phyloP scores from a whole-genome alignment of 2,113 vertebrate species.

The Caranx ignobilis region DNA sequence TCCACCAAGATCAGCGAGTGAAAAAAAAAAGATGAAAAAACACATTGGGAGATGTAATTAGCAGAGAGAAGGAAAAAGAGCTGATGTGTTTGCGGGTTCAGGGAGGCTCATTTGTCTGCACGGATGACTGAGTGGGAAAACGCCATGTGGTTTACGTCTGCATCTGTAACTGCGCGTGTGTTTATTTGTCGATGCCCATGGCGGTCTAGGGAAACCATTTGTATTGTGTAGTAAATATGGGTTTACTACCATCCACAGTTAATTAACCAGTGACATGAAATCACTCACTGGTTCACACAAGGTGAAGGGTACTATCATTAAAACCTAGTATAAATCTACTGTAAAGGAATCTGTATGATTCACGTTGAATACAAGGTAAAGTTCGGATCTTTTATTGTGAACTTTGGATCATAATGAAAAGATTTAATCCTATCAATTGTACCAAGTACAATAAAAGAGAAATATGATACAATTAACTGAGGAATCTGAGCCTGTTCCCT shows the following conservation, averaged over 20 bases:
- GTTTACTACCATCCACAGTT: not conserved
- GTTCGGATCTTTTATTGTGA: not conserved
- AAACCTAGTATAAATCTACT: not conserved
- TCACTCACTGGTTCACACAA: not conserved
- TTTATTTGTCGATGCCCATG: not conserved
- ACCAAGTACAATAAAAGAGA: not conserved
- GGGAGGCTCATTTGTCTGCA: slow-evolving; percentile 37
- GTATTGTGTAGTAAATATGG: slow-evolving; percentile 19
- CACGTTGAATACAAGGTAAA: no score
- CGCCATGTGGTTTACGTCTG: not conserved
- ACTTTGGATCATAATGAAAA: not conserved
- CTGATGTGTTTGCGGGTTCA: slow-evolving; percentile 26
- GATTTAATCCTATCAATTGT: not conserved
- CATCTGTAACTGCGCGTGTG: not conserved
- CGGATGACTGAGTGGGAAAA: not conserved
- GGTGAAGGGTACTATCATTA: not conserved
- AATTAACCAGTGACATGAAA: not conserved
- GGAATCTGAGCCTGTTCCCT: no score
- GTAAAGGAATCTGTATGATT: not conserved
- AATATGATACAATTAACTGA: no score
- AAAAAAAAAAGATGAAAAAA: not conserved
- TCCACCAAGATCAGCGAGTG: not conserved
- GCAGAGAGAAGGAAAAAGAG: slow-evolving; percentile 5
- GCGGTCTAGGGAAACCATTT: not conserved
- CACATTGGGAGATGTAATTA: slow-evolving; percentile 46